These are phyloP conservation scores for Atta colombica DNA, from an alignment of 1,140 invertebrate species.

Conservation along the genomic window DNA sequence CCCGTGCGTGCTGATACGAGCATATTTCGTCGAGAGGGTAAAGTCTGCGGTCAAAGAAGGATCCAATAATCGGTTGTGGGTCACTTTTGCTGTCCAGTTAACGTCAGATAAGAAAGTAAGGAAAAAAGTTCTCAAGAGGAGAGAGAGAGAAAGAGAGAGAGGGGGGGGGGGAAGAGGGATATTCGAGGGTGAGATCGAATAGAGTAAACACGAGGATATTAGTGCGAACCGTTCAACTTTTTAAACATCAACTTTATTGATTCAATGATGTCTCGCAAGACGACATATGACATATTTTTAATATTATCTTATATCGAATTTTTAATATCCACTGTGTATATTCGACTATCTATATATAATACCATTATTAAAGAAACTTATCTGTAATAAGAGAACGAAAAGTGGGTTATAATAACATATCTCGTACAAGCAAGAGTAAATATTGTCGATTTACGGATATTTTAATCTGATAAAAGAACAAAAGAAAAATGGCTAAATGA, in stretches of 20 bases:
- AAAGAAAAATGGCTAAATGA: background rate
- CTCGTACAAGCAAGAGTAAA: background rate
- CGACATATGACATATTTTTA: background rate
- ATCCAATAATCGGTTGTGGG: conserved; percentile 76
- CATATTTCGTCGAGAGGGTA: conserved; percentile 80
- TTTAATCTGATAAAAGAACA: background rate
- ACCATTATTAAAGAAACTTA: conserved; percentile 1
- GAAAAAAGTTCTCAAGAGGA: background rate
- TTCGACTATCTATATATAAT: conserved; percentile 28
- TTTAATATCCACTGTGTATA: conserved; percentile 47
- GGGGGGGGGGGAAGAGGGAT: background rate
- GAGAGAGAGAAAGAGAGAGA: background rate
- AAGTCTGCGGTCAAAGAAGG: conserved; percentile 79
- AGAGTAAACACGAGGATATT: conserved; percentile 61
- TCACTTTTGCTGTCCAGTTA: conserved; percentile 44
- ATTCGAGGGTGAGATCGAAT: conserved; percentile 30
- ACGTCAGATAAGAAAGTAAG: conserved; percentile 32
- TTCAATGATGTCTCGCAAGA: conserved; percentile 11
- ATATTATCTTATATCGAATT: conserved; percentile 4
- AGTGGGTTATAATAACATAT: background rate
- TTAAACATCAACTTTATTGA: conserved; percentile 47
- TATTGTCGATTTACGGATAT: background rate
- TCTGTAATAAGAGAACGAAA: background rate
- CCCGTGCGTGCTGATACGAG: conserved; percentile 81
- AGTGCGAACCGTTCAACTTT: conserved; percentile 24